Conservation (phyloP, 2,797 vertebrate genomes). For the Clarias platycephalus region DNA sequence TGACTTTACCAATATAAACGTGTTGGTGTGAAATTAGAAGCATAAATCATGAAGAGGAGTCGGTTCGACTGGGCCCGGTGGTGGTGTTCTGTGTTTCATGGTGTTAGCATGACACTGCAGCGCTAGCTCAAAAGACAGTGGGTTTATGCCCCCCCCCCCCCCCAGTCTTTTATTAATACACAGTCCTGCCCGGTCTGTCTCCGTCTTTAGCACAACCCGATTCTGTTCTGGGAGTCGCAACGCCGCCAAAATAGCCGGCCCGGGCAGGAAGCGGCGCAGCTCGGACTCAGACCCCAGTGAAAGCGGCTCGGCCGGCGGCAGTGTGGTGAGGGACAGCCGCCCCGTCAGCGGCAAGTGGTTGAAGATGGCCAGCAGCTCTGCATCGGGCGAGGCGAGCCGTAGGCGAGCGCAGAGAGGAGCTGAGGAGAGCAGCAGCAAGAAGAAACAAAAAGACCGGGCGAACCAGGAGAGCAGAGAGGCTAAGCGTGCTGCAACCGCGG, state of each 20-base stretch:
- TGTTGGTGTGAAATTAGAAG: background rate
- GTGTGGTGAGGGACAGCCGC: slow-evolving; percentile 85
- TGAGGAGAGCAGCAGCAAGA: slow-evolving; percentile 86
- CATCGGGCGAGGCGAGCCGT: slow-evolving; percentile 73
- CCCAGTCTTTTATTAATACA: background rate
- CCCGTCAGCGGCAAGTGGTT: slow-evolving; percentile 91
- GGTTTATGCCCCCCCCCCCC: background rate
- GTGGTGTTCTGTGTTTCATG: background rate
- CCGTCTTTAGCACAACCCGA: slow-evolving; percentile 70
- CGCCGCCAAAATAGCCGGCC: slow-evolving; percentile 99
- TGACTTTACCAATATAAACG: background rate
- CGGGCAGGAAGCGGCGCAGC: slow-evolving; percentile 95
- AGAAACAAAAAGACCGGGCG: slow-evolving; percentile 94
- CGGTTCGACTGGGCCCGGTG: background rate
- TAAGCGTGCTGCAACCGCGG: slow-evolving; percentile 68
- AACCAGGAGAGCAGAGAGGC: slow-evolving; percentile 96
- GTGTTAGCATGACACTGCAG: slow-evolving; percentile 21
- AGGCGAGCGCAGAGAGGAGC: slow-evolving; percentile 77
- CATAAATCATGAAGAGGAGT: background rate
- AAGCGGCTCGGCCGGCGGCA: slow-evolving; percentile 63
- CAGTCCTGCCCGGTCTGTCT: slow-evolving; percentile 42
- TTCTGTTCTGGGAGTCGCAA: slow-evolving; percentile 88
- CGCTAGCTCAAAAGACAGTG: background rate
- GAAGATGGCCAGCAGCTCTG: slow-evolving; percentile 88
- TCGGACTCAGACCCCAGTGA: slow-evolving; percentile 95